phyloP scores from a whole-genome alignment of 1,140 invertebrate species.

The Micrasema minimum region DNA sequence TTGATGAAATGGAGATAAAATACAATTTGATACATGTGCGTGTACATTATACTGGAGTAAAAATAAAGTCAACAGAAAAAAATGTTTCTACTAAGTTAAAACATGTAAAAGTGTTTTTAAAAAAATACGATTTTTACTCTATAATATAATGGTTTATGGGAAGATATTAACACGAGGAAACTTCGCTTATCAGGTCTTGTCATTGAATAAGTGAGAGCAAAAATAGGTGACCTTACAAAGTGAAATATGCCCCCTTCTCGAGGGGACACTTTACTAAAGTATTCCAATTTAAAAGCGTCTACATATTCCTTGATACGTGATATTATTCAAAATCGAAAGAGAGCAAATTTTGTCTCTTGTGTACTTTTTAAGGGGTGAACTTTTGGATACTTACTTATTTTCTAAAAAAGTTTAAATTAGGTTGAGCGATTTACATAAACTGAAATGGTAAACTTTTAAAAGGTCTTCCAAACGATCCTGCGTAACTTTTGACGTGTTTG shows the following conservation, averaged over 20 bases:
- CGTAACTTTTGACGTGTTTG: too few relatives aligned
- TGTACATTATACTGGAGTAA: too few relatives aligned
- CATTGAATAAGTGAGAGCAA: slow-evolving; percentile 2
- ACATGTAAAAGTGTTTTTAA: too few relatives aligned
- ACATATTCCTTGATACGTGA: slow-evolving; percentile 3
- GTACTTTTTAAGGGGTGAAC: not conserved
- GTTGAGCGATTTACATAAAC: not conserved
- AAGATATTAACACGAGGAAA: too few relatives aligned
- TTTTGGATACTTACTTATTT: slow-evolving; percentile 8
- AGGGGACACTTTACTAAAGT: slow-evolving; percentile 3
- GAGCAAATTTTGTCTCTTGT: not conserved
- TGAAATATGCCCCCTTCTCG: not conserved
- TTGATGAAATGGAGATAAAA: slow-evolving; percentile 1
- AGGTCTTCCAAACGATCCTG: too few relatives aligned
- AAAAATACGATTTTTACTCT: too few relatives aligned
- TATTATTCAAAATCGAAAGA: slow-evolving; percentile 1
- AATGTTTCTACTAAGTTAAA: too few relatives aligned
- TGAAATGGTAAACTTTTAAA: too few relatives aligned
- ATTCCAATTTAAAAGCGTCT: slow-evolving; percentile 3
- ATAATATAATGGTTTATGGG: too few relatives aligned
- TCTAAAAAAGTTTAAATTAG: slow-evolving; percentile 5
- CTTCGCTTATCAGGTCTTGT: not conserved
- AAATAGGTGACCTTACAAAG: not conserved
- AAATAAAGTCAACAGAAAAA: too few relatives aligned
- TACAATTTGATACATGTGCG: too few relatives aligned